phyloP scores from a whole-genome alignment of 2,113 vertebrate genomes.

The Oxyura jamaicensis region DNA sequence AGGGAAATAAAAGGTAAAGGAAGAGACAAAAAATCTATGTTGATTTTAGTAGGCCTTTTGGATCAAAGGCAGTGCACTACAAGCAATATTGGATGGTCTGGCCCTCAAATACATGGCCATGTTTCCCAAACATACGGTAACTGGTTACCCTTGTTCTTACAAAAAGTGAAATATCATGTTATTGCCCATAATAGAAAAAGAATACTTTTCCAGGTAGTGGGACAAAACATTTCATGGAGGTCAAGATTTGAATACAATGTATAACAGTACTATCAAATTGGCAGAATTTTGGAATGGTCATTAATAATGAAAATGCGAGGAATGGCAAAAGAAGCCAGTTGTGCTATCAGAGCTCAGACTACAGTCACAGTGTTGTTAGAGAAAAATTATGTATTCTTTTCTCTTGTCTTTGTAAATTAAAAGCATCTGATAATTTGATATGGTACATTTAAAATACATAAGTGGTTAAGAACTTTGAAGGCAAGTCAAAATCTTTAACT shows the following conservation, averaged over 20 bases:
- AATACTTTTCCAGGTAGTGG: background rate
- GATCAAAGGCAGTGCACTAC: background rate
- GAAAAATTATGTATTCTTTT: background rate
- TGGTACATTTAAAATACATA: background rate
- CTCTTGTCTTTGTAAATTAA: background rate
- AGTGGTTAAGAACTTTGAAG: background rate
- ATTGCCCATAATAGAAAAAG: background rate
- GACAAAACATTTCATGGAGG: background rate
- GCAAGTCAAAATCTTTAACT: background rate
- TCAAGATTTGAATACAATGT: background rate
- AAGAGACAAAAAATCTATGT: background rate
- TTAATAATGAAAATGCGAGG: background rate
- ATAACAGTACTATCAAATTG: background rate
- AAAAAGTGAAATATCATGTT: background rate
- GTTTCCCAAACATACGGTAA: background rate
- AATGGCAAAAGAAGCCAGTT: background rate
- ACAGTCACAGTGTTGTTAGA: background rate
- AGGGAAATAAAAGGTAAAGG: background rate
- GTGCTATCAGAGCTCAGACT: background rate
- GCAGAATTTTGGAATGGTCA: background rate
- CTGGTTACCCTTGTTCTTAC: background rate
- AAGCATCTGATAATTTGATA: fast-evolving
- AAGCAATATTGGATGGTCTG: background rate
- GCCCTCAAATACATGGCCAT: background rate
- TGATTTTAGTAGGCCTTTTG: background rate